Evolutionary conservation across 2,888 invertebrate species (phyloP).

Genomic region (Andricus quercusramuli): DNA sequence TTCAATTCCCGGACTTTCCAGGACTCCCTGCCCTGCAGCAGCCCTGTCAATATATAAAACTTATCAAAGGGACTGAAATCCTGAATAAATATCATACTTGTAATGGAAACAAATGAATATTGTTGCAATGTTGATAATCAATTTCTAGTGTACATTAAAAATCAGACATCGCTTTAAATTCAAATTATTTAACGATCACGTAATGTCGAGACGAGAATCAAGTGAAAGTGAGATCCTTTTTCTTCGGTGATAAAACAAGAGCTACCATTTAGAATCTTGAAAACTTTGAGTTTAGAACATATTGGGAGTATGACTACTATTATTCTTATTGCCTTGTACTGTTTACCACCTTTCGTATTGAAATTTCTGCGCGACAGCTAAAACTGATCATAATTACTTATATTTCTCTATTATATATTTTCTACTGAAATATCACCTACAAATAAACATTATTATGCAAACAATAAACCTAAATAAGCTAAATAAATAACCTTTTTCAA

Average conservation of each 20-base stretch:
- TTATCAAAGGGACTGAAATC: too few relatives aligned
- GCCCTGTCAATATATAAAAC: too few relatives aligned
- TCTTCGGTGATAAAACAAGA: background rate
- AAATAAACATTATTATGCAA: background rate
- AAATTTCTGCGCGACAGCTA: background rate
- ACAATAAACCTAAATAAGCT: background rate
- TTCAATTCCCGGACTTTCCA: too few relatives aligned
- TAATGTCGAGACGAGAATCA: background rate
- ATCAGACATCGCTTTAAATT: background rate
- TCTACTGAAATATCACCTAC: background rate
- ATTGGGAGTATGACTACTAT: background rate
- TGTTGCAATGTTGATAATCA: too few relatives aligned
- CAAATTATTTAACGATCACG: background rate
- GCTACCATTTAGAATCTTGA: background rate
- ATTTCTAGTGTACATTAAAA: background rate
- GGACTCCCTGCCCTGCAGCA: too few relatives aligned
- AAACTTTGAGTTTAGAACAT: background rate
- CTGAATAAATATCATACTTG: too few relatives aligned
- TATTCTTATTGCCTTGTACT: background rate
- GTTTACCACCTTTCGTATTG: background rate
- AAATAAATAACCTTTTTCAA: background rate
- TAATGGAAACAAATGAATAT: too few relatives aligned
- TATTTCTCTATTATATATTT: background rate
- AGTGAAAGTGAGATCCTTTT: slow-evolving; percentile 7
- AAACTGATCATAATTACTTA: background rate